Percentiles rank a stretch among this genome's conserved stretches.
Conservation (phyloP, 2,888 invertebrate species). For the Drosophila stalkeri region DNA sequence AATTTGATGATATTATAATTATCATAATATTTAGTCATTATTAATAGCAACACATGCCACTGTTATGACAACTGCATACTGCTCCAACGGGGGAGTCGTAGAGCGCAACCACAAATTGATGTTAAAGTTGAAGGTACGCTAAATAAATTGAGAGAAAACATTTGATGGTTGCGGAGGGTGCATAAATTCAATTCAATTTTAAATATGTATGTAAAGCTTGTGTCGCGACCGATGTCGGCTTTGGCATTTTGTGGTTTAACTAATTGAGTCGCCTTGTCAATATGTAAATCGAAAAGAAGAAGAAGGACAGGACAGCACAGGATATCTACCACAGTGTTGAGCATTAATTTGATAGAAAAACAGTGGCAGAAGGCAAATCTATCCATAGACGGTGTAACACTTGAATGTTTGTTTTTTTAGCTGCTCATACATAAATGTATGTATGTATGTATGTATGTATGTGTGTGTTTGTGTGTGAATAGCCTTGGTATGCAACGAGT, state of each 20-base stretch:
- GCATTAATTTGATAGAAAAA: constrained; percentile 78
- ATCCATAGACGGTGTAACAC: constrained; percentile 28
- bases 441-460: neutral
- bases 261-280: constrained; percentile 84
- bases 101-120: constrained; percentile 35
- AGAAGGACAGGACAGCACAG: constrained; percentile 1
- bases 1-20: constrained; percentile 12
- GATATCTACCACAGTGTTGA: constrained; percentile 7
- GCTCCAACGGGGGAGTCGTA: constrained; percentile 21
- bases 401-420: constrained; percentile 52
- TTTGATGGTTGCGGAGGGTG: constrained; percentile 75
- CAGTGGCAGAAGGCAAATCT: constrained; percentile 39
- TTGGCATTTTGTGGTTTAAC: constrained; percentile 84
- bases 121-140: constrained; percentile 26
- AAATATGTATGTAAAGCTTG: constrained; percentile 68
- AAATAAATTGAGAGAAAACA: constrained; percentile 48
- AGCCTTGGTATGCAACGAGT: constrained; percentile 32
- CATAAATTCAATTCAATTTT: constrained; percentile 85
- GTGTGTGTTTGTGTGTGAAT: neutral
- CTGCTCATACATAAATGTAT: constrained; percentile 2
- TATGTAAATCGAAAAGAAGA: constrained; percentile 69
- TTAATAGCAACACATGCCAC: constrained; percentile 32
- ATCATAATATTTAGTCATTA: constrained; percentile 39
- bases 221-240: constrained; percentile 48
- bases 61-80: constrained; percentile 31